These are phyloP conservation scores for Silvanus unidentatus DNA, from an alignment of 2,888 invertebrate genomes.

Conservation along the genomic window DNA sequence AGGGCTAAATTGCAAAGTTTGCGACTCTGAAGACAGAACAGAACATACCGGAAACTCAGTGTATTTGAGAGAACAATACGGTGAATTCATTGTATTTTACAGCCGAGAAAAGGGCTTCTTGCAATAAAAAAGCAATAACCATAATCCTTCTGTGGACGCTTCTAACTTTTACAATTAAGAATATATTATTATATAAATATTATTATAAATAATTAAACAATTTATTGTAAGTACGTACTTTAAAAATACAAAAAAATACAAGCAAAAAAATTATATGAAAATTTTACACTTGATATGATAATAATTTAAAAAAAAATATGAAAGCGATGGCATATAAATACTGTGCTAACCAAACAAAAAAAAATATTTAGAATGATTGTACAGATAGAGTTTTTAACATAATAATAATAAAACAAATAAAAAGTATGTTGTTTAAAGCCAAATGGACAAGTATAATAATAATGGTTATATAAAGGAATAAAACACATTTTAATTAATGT, in stretches of 20 bases:
- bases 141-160: constrained; percentile 52
- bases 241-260: constrained; percentile 36
- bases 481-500: neutral
- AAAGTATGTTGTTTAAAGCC: constrained; percentile 44
- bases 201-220: constrained; percentile 26
- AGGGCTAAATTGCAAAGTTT: constrained; percentile 24
- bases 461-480: constrained; percentile 11
- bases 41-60: constrained; percentile 48
- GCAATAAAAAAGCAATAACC: constrained; percentile 54
- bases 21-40: neutral
- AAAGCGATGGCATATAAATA: constrained; percentile 41
- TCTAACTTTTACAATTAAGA: constrained; percentile 49
- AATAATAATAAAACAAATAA: constrained; percentile 14
- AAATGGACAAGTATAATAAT: constrained; percentile 19
- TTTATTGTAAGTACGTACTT: constrained; percentile 49
- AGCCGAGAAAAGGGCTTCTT: constrained; percentile 53
- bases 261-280: constrained; percentile 24
- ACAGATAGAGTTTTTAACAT: constrained; percentile 49
- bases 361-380: constrained; percentile 43
- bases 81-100: constrained; percentile 58
- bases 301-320: constrained; percentile 30
- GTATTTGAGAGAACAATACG: constrained; percentile 40
- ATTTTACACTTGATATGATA: constrained; percentile 47
- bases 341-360: constrained; percentile 14
- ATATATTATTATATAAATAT: constrained; percentile 33